Evolutionary conservation across 2,888 invertebrate genomes (phyloP).

Genomic region (Piscicola geometra): DNA sequence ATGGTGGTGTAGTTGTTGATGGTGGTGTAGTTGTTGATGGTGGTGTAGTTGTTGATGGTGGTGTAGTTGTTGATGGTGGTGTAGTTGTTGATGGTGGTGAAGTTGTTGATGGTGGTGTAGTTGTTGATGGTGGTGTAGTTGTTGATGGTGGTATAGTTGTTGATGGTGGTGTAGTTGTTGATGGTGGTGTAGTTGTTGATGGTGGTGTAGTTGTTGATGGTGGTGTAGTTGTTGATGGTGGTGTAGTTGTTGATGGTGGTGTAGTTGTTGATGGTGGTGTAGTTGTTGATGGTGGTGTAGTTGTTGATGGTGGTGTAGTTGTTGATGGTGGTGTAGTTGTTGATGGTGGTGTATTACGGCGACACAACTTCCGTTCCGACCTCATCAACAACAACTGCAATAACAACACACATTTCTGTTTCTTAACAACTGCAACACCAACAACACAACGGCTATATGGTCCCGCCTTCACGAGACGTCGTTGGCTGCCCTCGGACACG

Average conservation of each 20-base stretch:
- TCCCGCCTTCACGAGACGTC: too few relatives aligned
- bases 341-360: too few relatives aligned
- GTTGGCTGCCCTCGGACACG: too few relatives aligned
- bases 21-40: neutral
- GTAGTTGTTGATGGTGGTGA: neutral
- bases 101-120: neutral
- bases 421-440: too few relatives aligned
- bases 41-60: neutral
- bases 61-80: neutral
- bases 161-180: neutral
- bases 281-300: neutral
- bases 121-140: neutral
- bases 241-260: neutral
- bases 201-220: neutral
- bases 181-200: neutral
- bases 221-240: neutral
- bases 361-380: too few relatives aligned
- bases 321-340: conserved; percentile 1
- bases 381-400: too few relatives aligned
- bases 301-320: neutral
- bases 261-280: neutral
- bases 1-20: neutral
- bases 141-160: too few relatives aligned
- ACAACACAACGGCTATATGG: too few relatives aligned
- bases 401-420: too few relatives aligned